Evolutionary conservation across 2,797 vertebrate species (phyloP).

Genomic region (Phoeniculus purpureus): DNA sequence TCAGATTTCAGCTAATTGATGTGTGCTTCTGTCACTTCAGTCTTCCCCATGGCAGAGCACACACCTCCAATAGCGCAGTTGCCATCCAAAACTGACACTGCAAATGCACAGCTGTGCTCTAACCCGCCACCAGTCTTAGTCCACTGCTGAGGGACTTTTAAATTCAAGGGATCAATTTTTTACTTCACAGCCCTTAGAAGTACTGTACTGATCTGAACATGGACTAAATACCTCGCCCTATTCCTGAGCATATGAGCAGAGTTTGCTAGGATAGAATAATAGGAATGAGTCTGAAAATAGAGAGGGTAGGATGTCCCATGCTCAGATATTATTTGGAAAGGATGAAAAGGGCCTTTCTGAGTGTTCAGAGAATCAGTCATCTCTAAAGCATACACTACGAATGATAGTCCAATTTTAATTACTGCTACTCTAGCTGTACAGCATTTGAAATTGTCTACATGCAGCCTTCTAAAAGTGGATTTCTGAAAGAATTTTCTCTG

Average conservation of each 20-base stretch:
- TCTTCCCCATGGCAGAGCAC: not conserved
- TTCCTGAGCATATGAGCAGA: not conserved
- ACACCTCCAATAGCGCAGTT: not conserved
- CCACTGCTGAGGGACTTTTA: not conserved
- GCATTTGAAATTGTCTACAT: constrained; percentile 46
- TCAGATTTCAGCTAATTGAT: constrained; percentile 66
- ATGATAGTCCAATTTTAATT: constrained; percentile 64
- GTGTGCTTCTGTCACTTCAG: constrained; percentile 21
- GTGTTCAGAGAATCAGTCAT: not conserved
- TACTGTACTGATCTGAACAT: not conserved
- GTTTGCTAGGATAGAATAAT: not conserved
- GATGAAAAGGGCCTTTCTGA: constrained; percentile 39
- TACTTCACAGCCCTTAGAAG: not conserved
- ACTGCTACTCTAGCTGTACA: constrained; percentile 19
- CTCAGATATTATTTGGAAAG: constrained; percentile 1
- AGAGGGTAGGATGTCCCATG: constrained; percentile 19
- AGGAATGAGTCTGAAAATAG: not conserved
- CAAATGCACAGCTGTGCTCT: not conserved
- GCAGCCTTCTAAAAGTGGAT: not conserved
- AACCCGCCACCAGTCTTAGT: not conserved
- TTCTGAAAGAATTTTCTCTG: constrained; percentile 49
- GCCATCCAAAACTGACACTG: not conserved
- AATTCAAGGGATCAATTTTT: not conserved
- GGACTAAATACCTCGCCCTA: not conserved
- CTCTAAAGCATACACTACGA: constrained; percentile 12